These are phyloP conservation scores for Tadarida brasiliensis DNA, from an alignment of 2,797 vertebrate genomes.

Conservation along the genomic window DNA sequence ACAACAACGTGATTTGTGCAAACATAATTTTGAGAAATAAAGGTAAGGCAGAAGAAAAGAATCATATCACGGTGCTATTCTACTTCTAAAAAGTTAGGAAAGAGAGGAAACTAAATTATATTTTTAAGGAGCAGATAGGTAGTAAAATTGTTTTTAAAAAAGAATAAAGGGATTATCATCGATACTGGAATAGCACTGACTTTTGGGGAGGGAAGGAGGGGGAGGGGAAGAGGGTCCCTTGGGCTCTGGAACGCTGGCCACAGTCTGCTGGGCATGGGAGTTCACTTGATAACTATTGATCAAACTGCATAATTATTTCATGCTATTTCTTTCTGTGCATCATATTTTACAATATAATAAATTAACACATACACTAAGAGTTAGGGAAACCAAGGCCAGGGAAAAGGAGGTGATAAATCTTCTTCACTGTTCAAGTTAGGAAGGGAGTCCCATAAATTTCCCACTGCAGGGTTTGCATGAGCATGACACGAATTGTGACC, in stretches of 20 bases:
- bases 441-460: background rate
- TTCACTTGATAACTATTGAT: background rate
- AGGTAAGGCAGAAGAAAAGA: background rate
- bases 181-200: background rate
- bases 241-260: fast-evolving
- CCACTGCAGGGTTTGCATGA: background rate
- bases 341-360: background rate
- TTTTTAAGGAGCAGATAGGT: background rate
- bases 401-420: background rate
- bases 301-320: background rate
- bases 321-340: background rate
- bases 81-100: background rate
- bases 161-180: background rate
- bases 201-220: background rate
- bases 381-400: background rate
- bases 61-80: background rate
- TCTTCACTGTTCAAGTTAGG: background rate
- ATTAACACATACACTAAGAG: background rate
- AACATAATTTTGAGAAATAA: background rate
- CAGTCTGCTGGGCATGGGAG: too few species aligned
- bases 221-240: background rate
- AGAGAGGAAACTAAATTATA: background rate
- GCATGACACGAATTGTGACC: background rate
- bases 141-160: background rate
- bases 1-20: background rate